These are phyloP conservation scores for Onychomys torridus DNA, from an alignment of 2,797 vertebrate species.

Conservation along the genomic window DNA sequence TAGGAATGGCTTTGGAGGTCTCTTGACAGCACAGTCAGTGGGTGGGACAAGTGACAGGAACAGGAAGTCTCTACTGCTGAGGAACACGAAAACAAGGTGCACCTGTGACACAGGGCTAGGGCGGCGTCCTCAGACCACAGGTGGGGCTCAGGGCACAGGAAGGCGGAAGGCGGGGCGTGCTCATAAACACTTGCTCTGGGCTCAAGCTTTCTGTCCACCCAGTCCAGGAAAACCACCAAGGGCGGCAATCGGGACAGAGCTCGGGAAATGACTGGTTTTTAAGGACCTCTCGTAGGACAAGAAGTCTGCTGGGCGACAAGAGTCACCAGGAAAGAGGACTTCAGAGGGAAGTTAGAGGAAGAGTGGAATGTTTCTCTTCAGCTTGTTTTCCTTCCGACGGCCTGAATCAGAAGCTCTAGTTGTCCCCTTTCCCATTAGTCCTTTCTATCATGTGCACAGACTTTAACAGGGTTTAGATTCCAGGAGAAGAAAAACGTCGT, in stretches of 20 bases:
- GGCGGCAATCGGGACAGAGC: not conserved
- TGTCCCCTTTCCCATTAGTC: not conserved
- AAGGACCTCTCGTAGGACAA: constrained; percentile 16
- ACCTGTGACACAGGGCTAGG: not conserved
- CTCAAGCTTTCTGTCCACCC: constrained; percentile 23
- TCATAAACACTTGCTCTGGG: constrained; percentile 40
- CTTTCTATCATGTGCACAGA: too few species aligned
- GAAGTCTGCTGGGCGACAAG: not conserved
- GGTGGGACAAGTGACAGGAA: not conserved
- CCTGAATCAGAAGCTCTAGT: not conserved
- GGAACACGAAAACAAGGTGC: not conserved
- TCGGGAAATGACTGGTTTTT: not conserved
- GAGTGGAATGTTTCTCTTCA: not conserved
- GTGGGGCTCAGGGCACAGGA: not conserved
- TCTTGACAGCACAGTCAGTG: not conserved
- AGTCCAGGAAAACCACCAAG: not conserved
- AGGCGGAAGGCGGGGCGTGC: not conserved
- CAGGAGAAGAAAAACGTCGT: not conserved
- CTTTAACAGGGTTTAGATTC: not conserved
- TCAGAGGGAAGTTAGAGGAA: not conserved
- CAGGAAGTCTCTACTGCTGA: not conserved
- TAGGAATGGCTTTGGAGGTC: not conserved
- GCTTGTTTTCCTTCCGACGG: not conserved
- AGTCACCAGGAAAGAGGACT: not conserved
- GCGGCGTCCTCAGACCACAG: constrained; percentile 27